Conservation (phyloP, 2,113 vertebrate species). For the Ammodytes dubius region DNA sequence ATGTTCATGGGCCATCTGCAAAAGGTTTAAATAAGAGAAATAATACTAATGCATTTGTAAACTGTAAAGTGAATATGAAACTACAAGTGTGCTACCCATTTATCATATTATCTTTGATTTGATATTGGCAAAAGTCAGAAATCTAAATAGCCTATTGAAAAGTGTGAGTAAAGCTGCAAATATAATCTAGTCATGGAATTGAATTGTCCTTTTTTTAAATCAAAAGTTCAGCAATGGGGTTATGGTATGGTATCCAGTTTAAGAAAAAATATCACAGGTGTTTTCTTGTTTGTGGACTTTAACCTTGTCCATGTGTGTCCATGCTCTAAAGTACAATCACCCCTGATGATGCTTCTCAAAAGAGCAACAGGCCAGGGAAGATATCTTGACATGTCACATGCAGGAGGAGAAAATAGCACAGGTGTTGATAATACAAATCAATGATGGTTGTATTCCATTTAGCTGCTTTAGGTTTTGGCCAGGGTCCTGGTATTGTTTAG, state of each 20-base stretch:
- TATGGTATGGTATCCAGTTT: neutral
- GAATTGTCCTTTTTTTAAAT: neutral
- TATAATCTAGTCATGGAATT: neutral
- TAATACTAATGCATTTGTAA: neutral
- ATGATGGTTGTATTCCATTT: constrained; percentile 1
- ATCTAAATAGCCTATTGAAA: neutral
- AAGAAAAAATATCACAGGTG: neutral
- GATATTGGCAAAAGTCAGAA: neutral
- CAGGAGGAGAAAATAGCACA: neutral
- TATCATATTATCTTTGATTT: constrained; percentile 2
- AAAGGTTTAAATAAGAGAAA: neutral
- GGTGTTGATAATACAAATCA: neutral
- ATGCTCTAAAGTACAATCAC: neutral
- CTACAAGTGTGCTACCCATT: neutral
- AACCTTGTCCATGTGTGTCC: neutral
- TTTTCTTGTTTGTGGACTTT: neutral
- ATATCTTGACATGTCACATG: neutral
- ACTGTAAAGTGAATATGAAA: neutral
- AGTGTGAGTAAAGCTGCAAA: neutral
- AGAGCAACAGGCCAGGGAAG: neutral
- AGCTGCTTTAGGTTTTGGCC: neutral
- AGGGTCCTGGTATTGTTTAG: neutral
- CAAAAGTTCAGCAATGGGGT: neutral
- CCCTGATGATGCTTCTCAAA: neutral
- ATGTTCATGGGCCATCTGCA: neutral